Base-by-base conservation (phyloP, 2,797 vertebrate genomes). In the Lacerta bilineata region DNA sequence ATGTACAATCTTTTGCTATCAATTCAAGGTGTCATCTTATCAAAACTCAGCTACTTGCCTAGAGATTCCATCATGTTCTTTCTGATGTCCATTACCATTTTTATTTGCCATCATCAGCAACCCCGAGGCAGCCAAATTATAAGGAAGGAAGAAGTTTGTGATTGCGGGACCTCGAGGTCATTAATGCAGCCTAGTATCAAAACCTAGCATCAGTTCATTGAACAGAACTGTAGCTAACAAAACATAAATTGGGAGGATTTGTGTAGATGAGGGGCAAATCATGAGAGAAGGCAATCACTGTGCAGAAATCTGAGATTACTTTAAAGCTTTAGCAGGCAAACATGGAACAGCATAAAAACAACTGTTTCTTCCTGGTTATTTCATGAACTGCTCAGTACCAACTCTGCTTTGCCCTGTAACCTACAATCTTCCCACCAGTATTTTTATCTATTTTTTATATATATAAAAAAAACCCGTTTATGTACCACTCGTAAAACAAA, bases 1-100 rank as follows among this genome's bases (percentile, higher is more conserved):
- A 23, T 61, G 25, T 33, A 41, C 74, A 74, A 39, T 78, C 74
- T 64, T 86, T 69, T 61, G 46, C 84, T 72, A 71, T 83, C 80
- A 72, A 74, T 71, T 83, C 86, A 76, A 75, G 20, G n/a, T 90
- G 43, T 81, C 82, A 81, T 80, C 86, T 33, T 55, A 81, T 86
- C 88, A 80, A 84, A 88, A 81, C 61, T 43, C 66, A 43, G 43
- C 41, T 61, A 27, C 27, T 10, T 68, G 78, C 41, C 46, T n/a
- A 25, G 59, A 76, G 33, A 87, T 74, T 39, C 80, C 80, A 74
- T 84, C 77, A 61, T 33, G 6, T 71, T 84, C 41, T 69, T 41
- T 78, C 77, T 59, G 39, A 11, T 33, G 15, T 5, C 71, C 18
- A 81, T 85, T 87, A 66, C 82, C 77, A 76, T 83, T 90, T 76